Conservation (phyloP, 2,797 vertebrate species). For the Tragopan temminckii region DNA sequence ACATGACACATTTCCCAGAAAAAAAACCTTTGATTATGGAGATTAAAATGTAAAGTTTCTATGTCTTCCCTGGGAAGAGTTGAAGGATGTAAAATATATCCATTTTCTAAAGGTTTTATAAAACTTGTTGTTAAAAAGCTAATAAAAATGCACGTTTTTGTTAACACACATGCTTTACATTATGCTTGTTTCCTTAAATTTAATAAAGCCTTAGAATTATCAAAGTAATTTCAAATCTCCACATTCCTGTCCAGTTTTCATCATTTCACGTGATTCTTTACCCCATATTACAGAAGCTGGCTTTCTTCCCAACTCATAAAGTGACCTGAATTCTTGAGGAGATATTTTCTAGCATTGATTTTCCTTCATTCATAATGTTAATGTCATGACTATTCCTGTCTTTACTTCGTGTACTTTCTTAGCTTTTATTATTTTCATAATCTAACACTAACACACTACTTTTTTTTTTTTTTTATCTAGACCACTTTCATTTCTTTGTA, state of each 20-base stretch:
- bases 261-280: conserved; percentile 46
- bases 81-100: background rate
- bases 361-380: conserved; percentile 36
- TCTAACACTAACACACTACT: background rate
- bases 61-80: background rate
- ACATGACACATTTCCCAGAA: background rate
- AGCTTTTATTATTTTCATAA: conserved; percentile 38
- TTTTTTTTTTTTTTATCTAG: background rate
- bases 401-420: conserved; percentile 17
- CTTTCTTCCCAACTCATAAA: conserved; percentile 63
- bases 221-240: conserved; percentile 35
- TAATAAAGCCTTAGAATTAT: conserved; percentile 37
- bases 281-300: conserved; percentile 22
- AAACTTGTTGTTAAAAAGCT: background rate
- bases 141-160: conserved; percentile 4
- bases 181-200: conserved; percentile 43
- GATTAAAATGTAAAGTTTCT: background rate
- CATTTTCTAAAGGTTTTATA: background rate
- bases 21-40: background rate
- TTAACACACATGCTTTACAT: conserved; percentile 1
- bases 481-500: background rate
- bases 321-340: conserved; percentile 6
- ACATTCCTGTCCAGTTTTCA: conserved; percentile 11
- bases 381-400: background rate
- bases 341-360: conserved; percentile 56